phyloP scores from a whole-genome alignment of 2,888 invertebrate species.

The Lissonota sp. region DNA sequence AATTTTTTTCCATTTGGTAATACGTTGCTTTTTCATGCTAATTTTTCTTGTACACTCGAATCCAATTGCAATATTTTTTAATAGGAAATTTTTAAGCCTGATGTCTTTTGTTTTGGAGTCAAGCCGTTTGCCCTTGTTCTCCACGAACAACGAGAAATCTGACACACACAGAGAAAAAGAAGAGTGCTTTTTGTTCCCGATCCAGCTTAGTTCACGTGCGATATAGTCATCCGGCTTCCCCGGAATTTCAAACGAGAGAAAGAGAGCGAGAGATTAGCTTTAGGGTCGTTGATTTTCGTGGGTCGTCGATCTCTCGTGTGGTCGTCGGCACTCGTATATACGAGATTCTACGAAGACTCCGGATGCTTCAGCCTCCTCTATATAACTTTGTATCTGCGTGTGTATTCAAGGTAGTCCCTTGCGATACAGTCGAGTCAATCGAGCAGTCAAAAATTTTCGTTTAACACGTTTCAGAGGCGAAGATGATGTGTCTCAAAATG shows the following conservation, averaged over 20 bases:
- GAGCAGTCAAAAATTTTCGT: no score
- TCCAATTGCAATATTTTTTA: neutral
- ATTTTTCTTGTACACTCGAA: neutral
- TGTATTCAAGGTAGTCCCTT: neutral
- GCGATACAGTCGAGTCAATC: no score
- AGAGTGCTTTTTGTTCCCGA: slow-evolving; percentile 41
- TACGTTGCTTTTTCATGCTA: neutral
- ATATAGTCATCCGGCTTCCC: slow-evolving; percentile 40
- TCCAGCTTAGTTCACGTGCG: slow-evolving; percentile 15
- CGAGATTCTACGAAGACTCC: slow-evolving; percentile 31
- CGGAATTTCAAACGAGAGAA: slow-evolving; percentile 15
- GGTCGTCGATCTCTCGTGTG: slow-evolving; percentile 43
- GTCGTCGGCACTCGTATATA: neutral
- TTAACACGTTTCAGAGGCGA: no score
- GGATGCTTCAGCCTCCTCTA: slow-evolving; percentile 29
- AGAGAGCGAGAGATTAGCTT: slow-evolving; percentile 39
- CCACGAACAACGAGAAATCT: slow-evolving; percentile 10
- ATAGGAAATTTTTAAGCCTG: neutral
- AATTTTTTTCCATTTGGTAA: neutral
- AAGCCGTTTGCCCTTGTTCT: slow-evolving; percentile 13
- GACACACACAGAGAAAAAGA: slow-evolving; percentile 7
- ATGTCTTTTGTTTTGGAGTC: neutral
- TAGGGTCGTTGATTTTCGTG: slow-evolving; percentile 51
- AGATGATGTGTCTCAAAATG: no score
- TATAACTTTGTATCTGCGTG: neutral